phyloP scores from a whole-genome alignment of 92 coral and sea anemone species.

The Isaurus tuberculatus region DNA sequence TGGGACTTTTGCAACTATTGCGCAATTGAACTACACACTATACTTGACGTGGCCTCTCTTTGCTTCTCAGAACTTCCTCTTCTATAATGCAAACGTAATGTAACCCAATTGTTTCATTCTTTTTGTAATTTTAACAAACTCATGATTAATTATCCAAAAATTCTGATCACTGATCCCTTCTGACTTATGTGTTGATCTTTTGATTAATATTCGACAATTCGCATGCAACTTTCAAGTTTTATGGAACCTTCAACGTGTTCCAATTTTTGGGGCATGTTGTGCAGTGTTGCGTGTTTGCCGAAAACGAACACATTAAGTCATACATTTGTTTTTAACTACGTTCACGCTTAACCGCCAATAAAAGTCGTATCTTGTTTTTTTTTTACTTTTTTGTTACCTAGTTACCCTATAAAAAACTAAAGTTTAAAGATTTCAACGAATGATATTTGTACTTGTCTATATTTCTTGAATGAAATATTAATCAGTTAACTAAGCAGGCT shows the following conservation, averaged over 20 bases:
- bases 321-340: too few relatives aligned
- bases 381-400: too few relatives aligned
- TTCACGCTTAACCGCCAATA: too few relatives aligned
- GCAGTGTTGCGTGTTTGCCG: too few relatives aligned
- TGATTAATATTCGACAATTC: neutral
- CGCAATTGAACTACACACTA: neutral
- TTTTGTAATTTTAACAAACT: constrained; percentile 20
- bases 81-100: neutral
- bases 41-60: neutral
- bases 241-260: neutral
- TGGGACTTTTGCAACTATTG: neutral
- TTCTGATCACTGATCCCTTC: constrained; percentile 46
- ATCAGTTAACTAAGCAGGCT: too few relatives aligned
- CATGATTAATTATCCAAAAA: neutral
- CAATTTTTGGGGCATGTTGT: neutral
- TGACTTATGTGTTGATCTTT: constrained; percentile 46
- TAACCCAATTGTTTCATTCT: neutral
- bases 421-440: too few relatives aligned
- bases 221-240: too few relatives aligned
- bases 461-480: too few relatives aligned
- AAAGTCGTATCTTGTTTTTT: too few relatives aligned
- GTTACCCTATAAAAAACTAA: too few relatives aligned
- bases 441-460: too few relatives aligned
- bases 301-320: too few relatives aligned
- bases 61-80: constrained; percentile 1